phyloP scores from a whole-genome alignment of 2,113 vertebrate species.

The Heterochromis multidens region DNA sequence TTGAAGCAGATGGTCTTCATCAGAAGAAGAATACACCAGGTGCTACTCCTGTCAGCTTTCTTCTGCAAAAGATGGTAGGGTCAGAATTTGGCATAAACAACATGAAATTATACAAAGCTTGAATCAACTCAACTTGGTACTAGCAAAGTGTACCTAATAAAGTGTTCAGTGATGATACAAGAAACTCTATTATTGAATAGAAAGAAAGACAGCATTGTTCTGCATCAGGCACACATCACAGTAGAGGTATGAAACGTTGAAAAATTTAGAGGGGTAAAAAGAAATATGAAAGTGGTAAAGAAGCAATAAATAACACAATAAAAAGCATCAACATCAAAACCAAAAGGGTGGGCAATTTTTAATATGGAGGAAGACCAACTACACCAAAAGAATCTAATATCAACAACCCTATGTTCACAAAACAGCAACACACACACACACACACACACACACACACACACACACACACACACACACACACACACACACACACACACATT shows the following conservation, averaged over 20 bases:
- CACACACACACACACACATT: no score
- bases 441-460: no score
- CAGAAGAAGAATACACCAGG: no score
- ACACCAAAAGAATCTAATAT: not conserved
- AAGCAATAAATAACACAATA: not conserved
- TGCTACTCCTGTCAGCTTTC: no score
- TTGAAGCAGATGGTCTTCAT: no score
- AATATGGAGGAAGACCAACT: not conserved
- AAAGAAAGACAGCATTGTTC: not conserved
- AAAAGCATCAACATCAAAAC: not conserved
- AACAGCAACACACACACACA: not conserved
- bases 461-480: no score
- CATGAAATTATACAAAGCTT: no score
- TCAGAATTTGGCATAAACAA: no score
- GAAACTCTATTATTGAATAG: not conserved
- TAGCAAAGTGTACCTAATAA: not conserved
- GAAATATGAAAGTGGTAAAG: not conserved
- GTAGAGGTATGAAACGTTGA: not conserved
- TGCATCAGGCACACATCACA: not conserved
- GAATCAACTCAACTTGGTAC: not conserved
- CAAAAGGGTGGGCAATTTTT: not conserved
- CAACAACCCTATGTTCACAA: not conserved
- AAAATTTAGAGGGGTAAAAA: not conserved
- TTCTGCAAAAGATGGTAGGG: no score
- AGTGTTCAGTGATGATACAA: not conserved